A percentile compares a stretch with the other conserved stretches of the same genome.
Evolutionary conservation across 2,113 vertebrate species (phyloP).

Genomic region (Dermatemys mawii): DNA sequence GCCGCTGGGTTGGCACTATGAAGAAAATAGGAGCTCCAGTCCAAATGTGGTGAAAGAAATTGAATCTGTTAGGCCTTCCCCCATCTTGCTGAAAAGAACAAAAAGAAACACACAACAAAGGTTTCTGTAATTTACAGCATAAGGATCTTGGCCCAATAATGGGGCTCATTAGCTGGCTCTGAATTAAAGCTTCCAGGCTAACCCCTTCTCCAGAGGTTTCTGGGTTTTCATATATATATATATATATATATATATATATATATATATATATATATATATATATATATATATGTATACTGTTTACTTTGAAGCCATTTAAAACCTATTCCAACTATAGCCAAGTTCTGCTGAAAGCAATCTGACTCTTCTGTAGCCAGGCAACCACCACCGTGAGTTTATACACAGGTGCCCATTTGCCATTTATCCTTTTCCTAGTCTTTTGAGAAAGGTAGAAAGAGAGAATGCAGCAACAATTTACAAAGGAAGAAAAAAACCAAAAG

Average conservation of each 20-base stretch:
- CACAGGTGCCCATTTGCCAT: neutral
- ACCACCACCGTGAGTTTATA: neutral
- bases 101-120: neutral
- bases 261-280: too few relatives aligned
- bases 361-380: constrained; percentile 49
- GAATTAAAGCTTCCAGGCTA: neutral
- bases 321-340: neutral
- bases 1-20: neutral
- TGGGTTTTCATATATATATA: too few relatives aligned
- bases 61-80: neutral
- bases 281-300: neutral
- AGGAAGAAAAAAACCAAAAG: neutral
- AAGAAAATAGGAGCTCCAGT: neutral
- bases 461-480: neutral
- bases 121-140: neutral
- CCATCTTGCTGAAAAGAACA: neutral
- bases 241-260: too few relatives aligned
- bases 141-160: neutral
- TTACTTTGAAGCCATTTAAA: neutral
- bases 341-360: neutral
- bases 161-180: neutral
- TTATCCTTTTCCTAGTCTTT: neutral
- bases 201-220: neutral
- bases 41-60: neutral
- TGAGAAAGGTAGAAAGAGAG: neutral